Percentiles rank a stretch among this genome's conserved stretches.
Conservation (phyloP, 2,888 invertebrate species). For the Lasioglossum vierecki region DNA sequence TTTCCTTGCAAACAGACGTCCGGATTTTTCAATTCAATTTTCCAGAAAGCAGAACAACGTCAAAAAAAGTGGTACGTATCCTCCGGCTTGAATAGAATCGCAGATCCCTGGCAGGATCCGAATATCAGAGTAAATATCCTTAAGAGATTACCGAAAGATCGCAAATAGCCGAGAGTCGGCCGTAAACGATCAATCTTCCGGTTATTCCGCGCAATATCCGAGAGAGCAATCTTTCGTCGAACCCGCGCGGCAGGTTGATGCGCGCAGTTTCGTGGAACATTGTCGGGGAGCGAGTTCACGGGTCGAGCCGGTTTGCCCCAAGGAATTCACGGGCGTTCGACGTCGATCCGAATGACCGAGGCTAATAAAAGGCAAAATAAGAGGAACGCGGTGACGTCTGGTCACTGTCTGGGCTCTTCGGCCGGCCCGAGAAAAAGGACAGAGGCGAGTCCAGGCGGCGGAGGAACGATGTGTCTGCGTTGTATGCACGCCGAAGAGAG, state of each 20-base stretch:
- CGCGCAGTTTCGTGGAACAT: background rate
- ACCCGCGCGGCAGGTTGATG: background rate
- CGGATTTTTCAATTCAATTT: background rate
- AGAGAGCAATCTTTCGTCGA: constrained; percentile 1
- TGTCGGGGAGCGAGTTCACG: background rate
- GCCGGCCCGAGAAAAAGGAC: constrained; percentile 30
- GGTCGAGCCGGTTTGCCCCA: background rate
- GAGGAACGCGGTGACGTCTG: constrained; percentile 72
- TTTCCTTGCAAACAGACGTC: background rate
- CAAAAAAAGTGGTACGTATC: background rate
- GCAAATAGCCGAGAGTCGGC: background rate
- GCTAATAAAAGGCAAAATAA: constrained; percentile 64
- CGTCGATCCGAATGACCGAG: constrained; percentile 64
- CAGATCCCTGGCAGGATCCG: background rate
- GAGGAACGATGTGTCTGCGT: constrained; percentile 33
- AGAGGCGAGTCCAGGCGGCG: constrained; percentile 33
- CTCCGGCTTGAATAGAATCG: background rate
- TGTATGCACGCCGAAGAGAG: background rate
- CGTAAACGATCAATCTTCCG: background rate
- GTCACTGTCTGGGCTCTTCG: constrained; percentile 71
- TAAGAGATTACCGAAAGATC: constrained; percentile 5
- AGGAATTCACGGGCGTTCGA: constrained; percentile 52
- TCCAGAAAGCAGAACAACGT: background rate
- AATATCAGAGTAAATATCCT: background rate
- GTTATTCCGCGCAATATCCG: constrained; percentile 5